Conservation (phyloP, 2,113 vertebrate genomes). For the Lepidothrix coronata region DNA sequence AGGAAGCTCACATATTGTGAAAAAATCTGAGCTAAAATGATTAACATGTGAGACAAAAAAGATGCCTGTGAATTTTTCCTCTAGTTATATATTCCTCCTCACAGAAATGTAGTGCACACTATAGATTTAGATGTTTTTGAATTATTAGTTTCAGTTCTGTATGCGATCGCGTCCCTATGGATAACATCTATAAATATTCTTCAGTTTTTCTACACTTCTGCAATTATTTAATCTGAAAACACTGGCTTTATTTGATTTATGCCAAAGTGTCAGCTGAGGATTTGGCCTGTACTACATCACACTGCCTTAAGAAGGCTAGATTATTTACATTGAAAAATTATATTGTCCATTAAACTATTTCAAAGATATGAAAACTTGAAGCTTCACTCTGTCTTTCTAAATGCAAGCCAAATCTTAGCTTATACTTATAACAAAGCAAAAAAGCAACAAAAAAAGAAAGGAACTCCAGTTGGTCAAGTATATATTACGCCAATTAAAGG, state of each 20-base stretch:
- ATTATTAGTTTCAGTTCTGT: neutral
- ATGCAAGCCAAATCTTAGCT: neutral
- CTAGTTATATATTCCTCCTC: neutral
- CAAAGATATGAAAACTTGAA: neutral
- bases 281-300: neutral
- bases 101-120: neutral
- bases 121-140: neutral
- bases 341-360: neutral
- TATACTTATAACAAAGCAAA: neutral
- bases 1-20: neutral
- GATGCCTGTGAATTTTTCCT: neutral
- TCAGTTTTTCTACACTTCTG: neutral
- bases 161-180: neutral
- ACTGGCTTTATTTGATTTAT: neutral
- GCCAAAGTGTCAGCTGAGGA: neutral
- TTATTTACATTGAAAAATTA: neutral
- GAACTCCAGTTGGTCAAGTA: neutral
- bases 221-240: neutral
- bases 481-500: neutral
- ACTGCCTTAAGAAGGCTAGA: neutral
- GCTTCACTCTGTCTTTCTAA: neutral
- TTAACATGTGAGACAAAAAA: neutral
- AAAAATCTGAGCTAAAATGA: neutral
- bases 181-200: neutral
- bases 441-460: neutral